Evolutionary conservation across 2,888 invertebrate genomes (phyloP).

Genomic region (Eupithecia insigniata): DNA sequence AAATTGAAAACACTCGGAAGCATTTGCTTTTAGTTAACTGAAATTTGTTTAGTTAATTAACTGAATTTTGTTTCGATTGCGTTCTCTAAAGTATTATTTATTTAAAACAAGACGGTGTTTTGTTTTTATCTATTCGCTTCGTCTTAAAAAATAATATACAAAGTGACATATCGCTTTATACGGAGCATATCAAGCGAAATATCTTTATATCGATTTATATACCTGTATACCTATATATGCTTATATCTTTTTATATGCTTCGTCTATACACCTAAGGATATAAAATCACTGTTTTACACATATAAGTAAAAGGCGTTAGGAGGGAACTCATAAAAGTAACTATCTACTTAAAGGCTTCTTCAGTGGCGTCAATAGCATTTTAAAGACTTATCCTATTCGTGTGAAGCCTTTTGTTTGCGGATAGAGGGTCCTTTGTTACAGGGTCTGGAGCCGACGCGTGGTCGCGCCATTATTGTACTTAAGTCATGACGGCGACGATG

Average conservation of each 20-base stretch:
- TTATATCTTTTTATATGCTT: too few species aligned
- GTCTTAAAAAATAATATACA: too few species aligned
- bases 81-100: not conserved
- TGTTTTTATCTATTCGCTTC: not conserved
- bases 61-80: not conserved
- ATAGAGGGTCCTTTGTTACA: constrained; percentile 41
- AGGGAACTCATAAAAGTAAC: constrained; percentile 11
- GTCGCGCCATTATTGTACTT: constrained; percentile 41
- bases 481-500: constrained; percentile 38
- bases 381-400: constrained; percentile 22
- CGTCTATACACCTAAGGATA: too few species aligned
- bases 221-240: too few species aligned
- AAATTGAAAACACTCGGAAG: not conserved
- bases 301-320: not conserved
- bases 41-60: not conserved
- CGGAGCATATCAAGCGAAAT: too few species aligned
- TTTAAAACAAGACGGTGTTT: not conserved
- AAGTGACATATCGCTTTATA: too few species aligned
- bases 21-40: not conserved
- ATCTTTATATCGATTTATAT: too few species aligned
- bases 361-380: constrained; percentile 27
- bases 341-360: constrained; percentile 16
- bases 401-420: constrained; percentile 41
- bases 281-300: not conserved
- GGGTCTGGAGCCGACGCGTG: constrained; percentile 43